Evolutionary conservation across 1,140 invertebrate species (phyloP), one percentile per base, ranked within the genome.

Genomic region (Metaphire vulgaris): DNA sequence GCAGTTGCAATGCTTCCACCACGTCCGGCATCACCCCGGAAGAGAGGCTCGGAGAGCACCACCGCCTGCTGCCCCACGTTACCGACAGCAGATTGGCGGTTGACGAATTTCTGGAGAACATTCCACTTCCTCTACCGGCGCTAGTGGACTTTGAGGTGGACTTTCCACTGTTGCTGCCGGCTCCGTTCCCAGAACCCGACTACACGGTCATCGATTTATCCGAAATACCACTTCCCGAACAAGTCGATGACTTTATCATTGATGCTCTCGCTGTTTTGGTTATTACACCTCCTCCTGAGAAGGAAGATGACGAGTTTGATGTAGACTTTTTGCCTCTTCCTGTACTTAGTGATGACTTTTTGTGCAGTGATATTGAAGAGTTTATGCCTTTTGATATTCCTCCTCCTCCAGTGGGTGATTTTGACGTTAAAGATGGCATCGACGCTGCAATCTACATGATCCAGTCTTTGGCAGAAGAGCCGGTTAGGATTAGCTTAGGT

Each of bases 81-180:
- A 56, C 6, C 6, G 41, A 56, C 6, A 56, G 41, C 21, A 21
- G n/a, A 56, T 12, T 21, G 21, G 14, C 21, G 2, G 33, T 6
- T 32, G 70, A n/a, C n/a, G n/a, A 74, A 6, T 74, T 74, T 28
- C 70, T 33, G 41, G 32, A 14, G 75, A 70, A 64, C 41, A 56
- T 56, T 69, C 41, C 72, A 32, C 72, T 29, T 34, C 72, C 21
- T 56, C 41, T 21, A 56, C 72, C 34, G n/a, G n/a, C n/a, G n/a
- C 72, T 41, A 65, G 33, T 33, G 6, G 72, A 74, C 1, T n/a
- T 41, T 34, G 72, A 56, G 2, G 56, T 34, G 12, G 26, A 29
- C 56, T 26, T 28, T 69, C 6, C 6, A 21, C 41, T 56, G 41
- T 56, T 56, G 41, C 6, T 12, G 41, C 6, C 41, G 21, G 6